These are phyloP conservation scores for Heliconius melpomene DNA, from an alignment of 1,140 invertebrate species.

Conservation along the genomic window DNA sequence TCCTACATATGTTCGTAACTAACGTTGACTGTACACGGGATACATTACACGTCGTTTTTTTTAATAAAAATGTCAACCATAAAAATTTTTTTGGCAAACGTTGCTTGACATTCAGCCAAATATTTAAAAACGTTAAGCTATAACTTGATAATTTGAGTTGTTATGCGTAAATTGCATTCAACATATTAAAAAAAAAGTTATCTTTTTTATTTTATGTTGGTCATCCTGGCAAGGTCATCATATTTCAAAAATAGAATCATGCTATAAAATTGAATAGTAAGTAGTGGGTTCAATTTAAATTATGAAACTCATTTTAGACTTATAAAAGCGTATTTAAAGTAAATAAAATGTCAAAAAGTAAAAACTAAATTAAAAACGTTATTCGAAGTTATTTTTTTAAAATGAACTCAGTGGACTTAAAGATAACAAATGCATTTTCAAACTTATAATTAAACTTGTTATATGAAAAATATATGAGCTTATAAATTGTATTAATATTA, in stretches of 20 bases:
- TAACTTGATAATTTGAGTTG: too few relatives aligned
- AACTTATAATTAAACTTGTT: background rate
- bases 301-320: too few relatives aligned
- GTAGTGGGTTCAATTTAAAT: too few relatives aligned
- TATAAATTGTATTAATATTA: background rate
- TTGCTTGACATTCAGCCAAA: background rate
- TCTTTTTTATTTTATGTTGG: too few relatives aligned
- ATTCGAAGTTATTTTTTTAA: background rate
- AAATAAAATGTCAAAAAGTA: background rate
- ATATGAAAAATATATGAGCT: background rate
- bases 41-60: background rate
- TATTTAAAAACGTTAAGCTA: background rate
- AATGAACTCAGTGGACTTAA: background rate
- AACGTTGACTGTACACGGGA: constrained; percentile 18
- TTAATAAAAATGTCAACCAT: background rate
- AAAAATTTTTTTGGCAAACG: background rate
- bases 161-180: too few relatives aligned
- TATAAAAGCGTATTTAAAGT: too few relatives aligned
- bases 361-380: background rate
- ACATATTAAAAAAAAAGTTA: too few relatives aligned
- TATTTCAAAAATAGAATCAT: too few relatives aligned
- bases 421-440: constrained; percentile 13
- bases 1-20: constrained; percentile 53
- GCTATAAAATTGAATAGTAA: too few relatives aligned
- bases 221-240: too few relatives aligned